These are phyloP conservation scores for Saimiri boliviensis DNA, from an alignment of 2,113 vertebrate species.

Conservation along the genomic window DNA sequence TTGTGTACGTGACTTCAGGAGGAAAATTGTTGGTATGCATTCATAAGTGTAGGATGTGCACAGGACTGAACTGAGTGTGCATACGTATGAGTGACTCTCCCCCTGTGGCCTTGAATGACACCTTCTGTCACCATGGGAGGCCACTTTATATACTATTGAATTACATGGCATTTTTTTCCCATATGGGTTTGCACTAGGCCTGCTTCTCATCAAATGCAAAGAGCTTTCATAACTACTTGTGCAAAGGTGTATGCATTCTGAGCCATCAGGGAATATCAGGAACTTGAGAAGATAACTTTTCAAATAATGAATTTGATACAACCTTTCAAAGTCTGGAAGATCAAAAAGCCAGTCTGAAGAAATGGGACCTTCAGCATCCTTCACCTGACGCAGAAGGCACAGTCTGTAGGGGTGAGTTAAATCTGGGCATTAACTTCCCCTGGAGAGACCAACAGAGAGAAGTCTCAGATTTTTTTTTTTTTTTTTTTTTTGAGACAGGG, in stretches of 20 bases:
- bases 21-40: constrained; percentile 29
- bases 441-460: neutral
- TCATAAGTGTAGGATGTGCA: neutral
- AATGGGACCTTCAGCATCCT: constrained; percentile 60
- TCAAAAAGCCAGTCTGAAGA: constrained; percentile 54
- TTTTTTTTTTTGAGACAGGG: too few relatives aligned
- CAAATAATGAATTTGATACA: constrained; percentile 75
- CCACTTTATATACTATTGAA: constrained; percentile 35
- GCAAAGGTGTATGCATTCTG: constrained; percentile 50
- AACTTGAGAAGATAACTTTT: constrained; percentile 71
- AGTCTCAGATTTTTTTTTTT: neutral
- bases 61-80: neutral
- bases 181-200: constrained; percentile 10
- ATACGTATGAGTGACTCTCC: neutral
- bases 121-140: neutral
- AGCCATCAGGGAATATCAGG: constrained; percentile 54
- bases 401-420: neutral
- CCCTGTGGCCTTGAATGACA: neutral
- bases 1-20: constrained; percentile 59
- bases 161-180: neutral
- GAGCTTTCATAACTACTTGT: constrained; percentile 47
- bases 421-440: neutral
- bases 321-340: constrained; percentile 76
- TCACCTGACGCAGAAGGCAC: neutral
- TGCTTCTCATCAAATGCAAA: constrained; percentile 71